phyloP scores from a whole-genome alignment of 1,140 invertebrate genomes.

The Colletes gigas region DNA sequence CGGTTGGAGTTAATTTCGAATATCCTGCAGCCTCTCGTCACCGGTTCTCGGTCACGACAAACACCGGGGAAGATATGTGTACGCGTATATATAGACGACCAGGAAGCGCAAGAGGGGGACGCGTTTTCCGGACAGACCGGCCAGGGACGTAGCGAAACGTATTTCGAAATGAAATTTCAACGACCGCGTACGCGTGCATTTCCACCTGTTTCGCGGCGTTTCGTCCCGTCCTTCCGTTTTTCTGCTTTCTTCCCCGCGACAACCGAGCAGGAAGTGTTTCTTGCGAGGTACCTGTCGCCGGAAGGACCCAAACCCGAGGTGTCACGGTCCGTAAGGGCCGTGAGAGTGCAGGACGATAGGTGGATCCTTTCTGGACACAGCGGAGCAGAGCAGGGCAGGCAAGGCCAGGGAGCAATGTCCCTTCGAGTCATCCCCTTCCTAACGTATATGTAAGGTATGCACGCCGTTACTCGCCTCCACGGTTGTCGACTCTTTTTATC shows the following conservation, averaged over 20 bases:
- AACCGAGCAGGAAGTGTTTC: conserved; percentile 31
- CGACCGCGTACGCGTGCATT: not conserved
- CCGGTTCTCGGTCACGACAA: conserved; percentile 13
- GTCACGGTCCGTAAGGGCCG: conserved; percentile 61
- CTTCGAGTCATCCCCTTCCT: conserved; percentile 77
- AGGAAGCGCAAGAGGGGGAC: conserved; percentile 7
- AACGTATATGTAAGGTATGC: conserved; percentile 75
- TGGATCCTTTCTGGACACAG: conserved; percentile 65
- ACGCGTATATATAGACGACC: conserved; percentile 15
- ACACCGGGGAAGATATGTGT: not conserved
- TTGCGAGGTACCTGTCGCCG: conserved; percentile 48
- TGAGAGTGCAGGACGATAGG: conserved; percentile 63
- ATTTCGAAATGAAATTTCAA: not conserved
- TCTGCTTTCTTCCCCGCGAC: not conserved
- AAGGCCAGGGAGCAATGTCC: conserved; percentile 77
- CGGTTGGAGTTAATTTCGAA: conserved; percentile 46
- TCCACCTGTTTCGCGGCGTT: not conserved
- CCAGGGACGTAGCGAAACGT: too few species aligned
- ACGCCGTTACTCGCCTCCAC: conserved; percentile 76
- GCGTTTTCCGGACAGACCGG: not conserved
- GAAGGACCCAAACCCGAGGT: conserved; percentile 54
- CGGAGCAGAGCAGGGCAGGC: conserved; percentile 64
- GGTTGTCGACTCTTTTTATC: conserved; percentile 66
- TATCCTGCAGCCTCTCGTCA: conserved; percentile 44
- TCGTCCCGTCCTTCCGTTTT: conserved; percentile 25